Evolutionary conservation across 2,113 vertebrate genomes (phyloP).

Genomic region (Haemorhous mexicanus): DNA sequence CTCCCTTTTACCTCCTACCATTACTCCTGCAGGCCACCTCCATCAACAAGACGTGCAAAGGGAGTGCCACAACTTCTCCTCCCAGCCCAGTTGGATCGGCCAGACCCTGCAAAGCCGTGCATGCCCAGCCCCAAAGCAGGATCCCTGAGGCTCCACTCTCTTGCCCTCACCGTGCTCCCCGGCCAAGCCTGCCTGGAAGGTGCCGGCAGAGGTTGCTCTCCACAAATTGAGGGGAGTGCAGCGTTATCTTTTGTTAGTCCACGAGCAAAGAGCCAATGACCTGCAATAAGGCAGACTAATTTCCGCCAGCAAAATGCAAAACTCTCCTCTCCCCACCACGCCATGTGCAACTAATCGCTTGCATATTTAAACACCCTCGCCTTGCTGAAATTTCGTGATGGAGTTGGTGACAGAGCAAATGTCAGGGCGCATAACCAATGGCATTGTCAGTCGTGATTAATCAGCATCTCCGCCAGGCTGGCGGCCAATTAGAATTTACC

Average conservation of each 20-base stretch:
- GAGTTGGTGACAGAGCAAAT: slow-evolving; percentile 58
- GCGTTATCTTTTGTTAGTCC: slow-evolving; percentile 27
- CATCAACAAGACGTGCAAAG: not conserved
- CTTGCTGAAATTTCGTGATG: slow-evolving; percentile 56
- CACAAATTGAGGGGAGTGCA: not conserved
- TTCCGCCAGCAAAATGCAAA: slow-evolving; percentile 27
- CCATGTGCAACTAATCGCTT: slow-evolving; percentile 18
- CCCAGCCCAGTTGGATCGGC: accelerated
- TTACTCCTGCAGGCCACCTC: not conserved
- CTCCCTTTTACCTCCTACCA: not conserved
- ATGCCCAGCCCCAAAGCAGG: not conserved
- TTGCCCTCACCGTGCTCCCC: not conserved
- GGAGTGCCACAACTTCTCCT: not conserved
- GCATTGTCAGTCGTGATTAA: slow-evolving; percentile 73
- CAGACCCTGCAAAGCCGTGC: not conserved
- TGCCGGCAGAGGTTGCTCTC: slow-evolving; percentile 31
- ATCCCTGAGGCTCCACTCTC: not conserved
- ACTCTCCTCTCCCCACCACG: not conserved
- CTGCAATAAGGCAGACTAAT: slow-evolving; percentile 47
- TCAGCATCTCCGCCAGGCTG: slow-evolving; percentile 69
- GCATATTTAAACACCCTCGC: slow-evolving; percentile 62
- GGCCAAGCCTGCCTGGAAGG: not conserved
- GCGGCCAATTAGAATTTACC: slow-evolving; percentile 74
- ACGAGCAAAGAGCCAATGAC: not conserved
- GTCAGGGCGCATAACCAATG: slow-evolving; percentile 71